Evolutionary conservation across 1,140 invertebrate species (phyloP), one percentile per base, ranked within the genome.

Genomic region (Euwallacea similis): DNA sequence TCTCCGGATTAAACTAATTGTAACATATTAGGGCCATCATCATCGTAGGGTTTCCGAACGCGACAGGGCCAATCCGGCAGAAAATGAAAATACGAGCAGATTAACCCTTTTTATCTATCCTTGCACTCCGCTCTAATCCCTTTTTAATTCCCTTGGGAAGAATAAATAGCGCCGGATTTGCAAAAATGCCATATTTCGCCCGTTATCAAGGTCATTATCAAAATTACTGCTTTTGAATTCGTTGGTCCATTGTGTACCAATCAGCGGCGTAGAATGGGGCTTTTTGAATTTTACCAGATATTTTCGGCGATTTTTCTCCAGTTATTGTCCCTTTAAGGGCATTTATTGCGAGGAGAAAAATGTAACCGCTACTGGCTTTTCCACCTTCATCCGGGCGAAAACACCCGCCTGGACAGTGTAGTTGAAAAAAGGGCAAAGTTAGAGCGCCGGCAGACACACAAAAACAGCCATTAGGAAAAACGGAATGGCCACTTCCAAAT

Each of bases 121-220:
- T 16, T 71, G 58, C 73, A 72, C 74, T 70, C 71, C n/a, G 69
- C 43, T 73, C 72, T 75, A 79, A 79, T 79, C 78, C 76, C 62
- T 73, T 69, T 74, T 73, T 75, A 78, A 77, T 76, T 77, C 76
- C 78, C 77, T 46, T 41, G 55, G 76, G 73, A 75, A 71, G 67
- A 73, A 78, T 79, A 79, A 80, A 76, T 77, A 76, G 77, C 65
- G 46, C 42, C 56, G 79, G 79, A 80, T 80, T 79, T 78, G 76
- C 75, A 79, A 80, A 80, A 79, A 80, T 76, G 77, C 79, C 77
- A 79, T 80, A 80, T 80, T 80, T 79, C 69, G 79, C 76, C 21
- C 67, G 78, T 79, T 80, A 80, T 80, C 79, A 78, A 79, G 78
- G 77, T 80, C 79, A 79, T 80, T 80, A 80, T 80, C 79, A 78